Conservation (phyloP, 2,888 invertebrate genomes). For the Drosophila limbata region DNA sequence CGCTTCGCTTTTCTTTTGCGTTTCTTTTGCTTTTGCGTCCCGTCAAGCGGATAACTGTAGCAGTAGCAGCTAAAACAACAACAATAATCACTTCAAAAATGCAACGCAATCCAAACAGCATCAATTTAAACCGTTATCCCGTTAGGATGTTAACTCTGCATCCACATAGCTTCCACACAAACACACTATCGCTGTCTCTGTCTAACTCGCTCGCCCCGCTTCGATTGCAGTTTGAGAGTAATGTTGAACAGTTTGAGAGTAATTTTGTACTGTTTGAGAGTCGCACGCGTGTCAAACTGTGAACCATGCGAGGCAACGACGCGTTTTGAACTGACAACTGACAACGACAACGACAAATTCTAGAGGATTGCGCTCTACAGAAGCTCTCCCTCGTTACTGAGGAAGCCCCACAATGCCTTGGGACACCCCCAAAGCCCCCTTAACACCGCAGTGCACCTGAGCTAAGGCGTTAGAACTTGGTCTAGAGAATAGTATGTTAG, state of each 20-base stretch:
- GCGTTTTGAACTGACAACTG: conserved; percentile 81
- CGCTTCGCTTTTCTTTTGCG: background rate
- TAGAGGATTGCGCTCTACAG: conserved; percentile 66
- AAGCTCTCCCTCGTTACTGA: conserved; percentile 57
- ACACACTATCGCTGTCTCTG: conserved; percentile 15
- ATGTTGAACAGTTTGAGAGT: conserved; percentile 16
- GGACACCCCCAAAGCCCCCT: conserved; percentile 8
- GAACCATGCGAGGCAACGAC: conserved; percentile 54
- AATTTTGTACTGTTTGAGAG: conserved; percentile 25
- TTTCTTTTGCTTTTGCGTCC: conserved; percentile 17
- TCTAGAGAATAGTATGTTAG: conserved; percentile 3
- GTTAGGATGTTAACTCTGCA: conserved; percentile 19
- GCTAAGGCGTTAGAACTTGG: conserved; percentile 4
- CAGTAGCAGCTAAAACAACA: conserved; percentile 10
- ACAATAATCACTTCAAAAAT: conserved; percentile 4
- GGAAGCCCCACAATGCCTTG: conserved; percentile 78
- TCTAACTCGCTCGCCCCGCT: background rate
- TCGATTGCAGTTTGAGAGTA: conserved; percentile 1
- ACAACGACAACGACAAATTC: conserved; percentile 18
- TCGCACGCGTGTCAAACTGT: conserved; percentile 50
- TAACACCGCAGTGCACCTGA: conserved; percentile 40
- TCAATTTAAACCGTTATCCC: conserved; percentile 15
- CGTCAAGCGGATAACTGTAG: conserved; percentile 60
- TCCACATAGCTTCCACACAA: conserved; percentile 7
- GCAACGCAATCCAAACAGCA: conserved; percentile 3